Evolutionary conservation across 2,888 invertebrate genomes (phyloP).

Genomic region (Epinotia bilunana): DNA sequence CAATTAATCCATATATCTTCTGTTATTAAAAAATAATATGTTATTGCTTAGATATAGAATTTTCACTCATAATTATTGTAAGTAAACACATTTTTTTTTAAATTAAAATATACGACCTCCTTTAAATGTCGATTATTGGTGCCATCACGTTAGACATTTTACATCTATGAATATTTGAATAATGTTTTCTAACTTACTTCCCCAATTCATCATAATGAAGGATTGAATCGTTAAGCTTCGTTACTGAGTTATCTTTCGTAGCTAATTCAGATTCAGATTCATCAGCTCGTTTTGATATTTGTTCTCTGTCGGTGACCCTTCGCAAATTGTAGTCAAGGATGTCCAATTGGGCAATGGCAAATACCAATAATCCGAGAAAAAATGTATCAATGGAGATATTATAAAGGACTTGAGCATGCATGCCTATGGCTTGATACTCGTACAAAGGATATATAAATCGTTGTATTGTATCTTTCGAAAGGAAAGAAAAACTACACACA

Average conservation of each 20-base stretch:
- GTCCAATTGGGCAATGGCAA: conserved; percentile 66
- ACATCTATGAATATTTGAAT: background rate
- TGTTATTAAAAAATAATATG: too few relatives aligned
- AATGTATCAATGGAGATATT: conserved; percentile 66
- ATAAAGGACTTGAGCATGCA: conserved; percentile 61
- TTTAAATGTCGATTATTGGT: too few relatives aligned
- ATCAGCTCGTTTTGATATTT: conserved; percentile 26
- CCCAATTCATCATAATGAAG: conserved; percentile 60
- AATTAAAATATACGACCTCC: too few relatives aligned
- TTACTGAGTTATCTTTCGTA: conserved; percentile 45
- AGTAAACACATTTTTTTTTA: too few relatives aligned
- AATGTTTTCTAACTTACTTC: conserved; percentile 56
- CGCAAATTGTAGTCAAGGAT: conserved; percentile 63
- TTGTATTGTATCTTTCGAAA: conserved; percentile 56
- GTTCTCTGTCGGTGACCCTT: conserved; percentile 52
- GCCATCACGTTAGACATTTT: background rate
- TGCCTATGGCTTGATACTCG: conserved; percentile 63
- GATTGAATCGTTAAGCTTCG: conserved; percentile 58
- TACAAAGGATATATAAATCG: conserved; percentile 61
- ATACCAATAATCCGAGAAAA: conserved; percentile 63
- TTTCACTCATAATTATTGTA: too few relatives aligned
- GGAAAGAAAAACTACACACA: conserved; percentile 62
- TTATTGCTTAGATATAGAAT: too few relatives aligned
- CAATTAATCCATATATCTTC: too few relatives aligned
- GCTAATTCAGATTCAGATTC: conserved; percentile 7